phyloP scores from a whole-genome alignment of 2,888 invertebrate genomes.

The Galerucella nymphaeae region DNA sequence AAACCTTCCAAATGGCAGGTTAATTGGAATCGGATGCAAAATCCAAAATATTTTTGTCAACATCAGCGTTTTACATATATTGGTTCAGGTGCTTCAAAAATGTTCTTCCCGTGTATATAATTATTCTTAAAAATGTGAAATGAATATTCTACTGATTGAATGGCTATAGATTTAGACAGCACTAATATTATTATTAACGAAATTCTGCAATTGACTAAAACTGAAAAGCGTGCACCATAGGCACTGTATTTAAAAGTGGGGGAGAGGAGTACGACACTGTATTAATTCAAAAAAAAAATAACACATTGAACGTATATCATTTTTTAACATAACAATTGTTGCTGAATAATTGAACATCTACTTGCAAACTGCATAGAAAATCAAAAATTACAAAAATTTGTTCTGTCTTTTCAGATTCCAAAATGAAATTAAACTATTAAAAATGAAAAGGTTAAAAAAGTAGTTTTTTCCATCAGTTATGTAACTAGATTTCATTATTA shows the following conservation, averaged over 20 bases:
- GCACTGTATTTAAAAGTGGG: conserved; percentile 58
- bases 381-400: not conserved
- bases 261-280: conserved; percentile 65
- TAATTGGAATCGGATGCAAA: too few relatives aligned
- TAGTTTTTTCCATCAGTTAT: not conserved
- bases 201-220: conserved; percentile 37
- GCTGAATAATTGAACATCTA: not conserved
- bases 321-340: conserved; percentile 22
- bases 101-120: too few relatives aligned
- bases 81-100: too few relatives aligned
- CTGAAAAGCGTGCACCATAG: conserved; percentile 59
- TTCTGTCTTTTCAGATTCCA: too few relatives aligned
- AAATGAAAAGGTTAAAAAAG: not conserved
- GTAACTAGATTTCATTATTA: not conserved
- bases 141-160: too few relatives aligned
- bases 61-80: too few relatives aligned
- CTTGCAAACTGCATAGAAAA: not conserved
- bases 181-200: conserved; percentile 7
- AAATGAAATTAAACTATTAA: too few relatives aligned
- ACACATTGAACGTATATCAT: conserved; percentile 24
- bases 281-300: conserved; percentile 31
- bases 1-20: too few relatives aligned
- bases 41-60: too few relatives aligned
- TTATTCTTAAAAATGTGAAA: too few relatives aligned
- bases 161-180: not conserved